Evolutionary conservation across 2,888 invertebrate genomes (phyloP).

Genomic region (Acronicta psi): DNA sequence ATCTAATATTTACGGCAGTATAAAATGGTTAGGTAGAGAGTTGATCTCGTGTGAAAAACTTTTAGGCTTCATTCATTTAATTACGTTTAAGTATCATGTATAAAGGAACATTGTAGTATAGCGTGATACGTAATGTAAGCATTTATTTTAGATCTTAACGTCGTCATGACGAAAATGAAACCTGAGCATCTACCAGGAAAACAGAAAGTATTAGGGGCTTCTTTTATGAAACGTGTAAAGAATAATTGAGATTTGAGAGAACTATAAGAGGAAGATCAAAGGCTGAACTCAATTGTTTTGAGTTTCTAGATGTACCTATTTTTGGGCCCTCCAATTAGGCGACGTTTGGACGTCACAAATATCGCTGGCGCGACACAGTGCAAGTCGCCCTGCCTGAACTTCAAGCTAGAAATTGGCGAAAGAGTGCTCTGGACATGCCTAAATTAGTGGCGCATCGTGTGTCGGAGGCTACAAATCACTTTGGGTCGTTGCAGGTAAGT

Average conservation of each 20-base stretch:
- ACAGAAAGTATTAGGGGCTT: background rate
- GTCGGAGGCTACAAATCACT: too few relatives aligned
- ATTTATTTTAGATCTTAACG: slow-evolving; percentile 37
- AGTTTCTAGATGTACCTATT: too few relatives aligned
- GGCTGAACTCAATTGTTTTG: background rate
- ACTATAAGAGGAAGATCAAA: background rate
- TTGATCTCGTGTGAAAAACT: slow-evolving; percentile 11
- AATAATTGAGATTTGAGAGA: background rate
- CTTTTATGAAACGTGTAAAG: background rate
- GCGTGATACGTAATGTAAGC: slow-evolving; percentile 26
- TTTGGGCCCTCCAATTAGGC: too few relatives aligned
- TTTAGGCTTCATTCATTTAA: slow-evolving; percentile 38
- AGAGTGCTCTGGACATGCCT: too few relatives aligned
- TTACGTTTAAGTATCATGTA: slow-evolving; percentile 14
- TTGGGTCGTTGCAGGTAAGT: too few relatives aligned
- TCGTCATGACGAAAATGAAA: slow-evolving; percentile 10
- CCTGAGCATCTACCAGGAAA: background rate
- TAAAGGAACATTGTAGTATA: slow-evolving; percentile 18
- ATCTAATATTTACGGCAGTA: too few relatives aligned
- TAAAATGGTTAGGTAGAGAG: too few relatives aligned
- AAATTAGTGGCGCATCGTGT: too few relatives aligned
- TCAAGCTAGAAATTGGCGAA: too few relatives aligned
- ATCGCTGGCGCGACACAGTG: too few relatives aligned
- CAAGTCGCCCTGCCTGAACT: too few relatives aligned
- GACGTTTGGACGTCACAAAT: too few relatives aligned